Percentiles rank a stretch among this genome's conserved stretches.
Evolutionary conservation across 1,140 invertebrate genomes (phyloP).

Genomic region (Brachionus rubens): DNA sequence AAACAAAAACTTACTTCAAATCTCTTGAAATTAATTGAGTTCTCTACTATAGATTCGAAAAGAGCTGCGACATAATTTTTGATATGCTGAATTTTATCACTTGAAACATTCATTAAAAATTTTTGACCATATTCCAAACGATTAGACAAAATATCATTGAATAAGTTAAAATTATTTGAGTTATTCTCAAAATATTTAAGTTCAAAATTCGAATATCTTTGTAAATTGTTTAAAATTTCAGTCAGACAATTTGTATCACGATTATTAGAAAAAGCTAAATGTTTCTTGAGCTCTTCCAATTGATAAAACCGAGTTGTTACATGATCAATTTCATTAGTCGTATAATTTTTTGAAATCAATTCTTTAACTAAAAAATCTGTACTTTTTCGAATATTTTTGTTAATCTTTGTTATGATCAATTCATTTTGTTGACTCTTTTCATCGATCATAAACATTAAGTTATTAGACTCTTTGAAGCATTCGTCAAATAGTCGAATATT

Average conservation of each 20-base stretch:
- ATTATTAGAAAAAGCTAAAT: background rate
- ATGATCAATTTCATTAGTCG: background rate
- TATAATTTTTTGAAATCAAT: background rate
- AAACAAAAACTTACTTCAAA: background rate
- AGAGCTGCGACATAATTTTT: background rate
- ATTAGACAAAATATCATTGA: background rate
- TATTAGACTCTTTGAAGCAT: too few species aligned
- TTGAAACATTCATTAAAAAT: background rate
- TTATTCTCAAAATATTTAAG: background rate
- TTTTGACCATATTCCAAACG: background rate
- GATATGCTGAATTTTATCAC: background rate
- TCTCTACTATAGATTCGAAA: background rate
- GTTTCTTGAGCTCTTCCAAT: slow-evolving; percentile 3
- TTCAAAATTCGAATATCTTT: background rate
- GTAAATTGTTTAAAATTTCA: background rate
- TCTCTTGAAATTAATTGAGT: slow-evolving; percentile 25
- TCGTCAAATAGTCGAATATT: background rate
- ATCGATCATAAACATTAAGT: too few species aligned
- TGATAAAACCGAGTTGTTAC: background rate
- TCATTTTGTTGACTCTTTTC: too few species aligned
- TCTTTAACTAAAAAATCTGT: background rate
- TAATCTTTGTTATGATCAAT: too few species aligned
- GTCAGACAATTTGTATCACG: background rate
- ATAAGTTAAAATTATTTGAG: background rate
- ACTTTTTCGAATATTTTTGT: background rate